Conservation (phyloP, 2,113 vertebrate genomes). For the Charina bottae region DNA sequence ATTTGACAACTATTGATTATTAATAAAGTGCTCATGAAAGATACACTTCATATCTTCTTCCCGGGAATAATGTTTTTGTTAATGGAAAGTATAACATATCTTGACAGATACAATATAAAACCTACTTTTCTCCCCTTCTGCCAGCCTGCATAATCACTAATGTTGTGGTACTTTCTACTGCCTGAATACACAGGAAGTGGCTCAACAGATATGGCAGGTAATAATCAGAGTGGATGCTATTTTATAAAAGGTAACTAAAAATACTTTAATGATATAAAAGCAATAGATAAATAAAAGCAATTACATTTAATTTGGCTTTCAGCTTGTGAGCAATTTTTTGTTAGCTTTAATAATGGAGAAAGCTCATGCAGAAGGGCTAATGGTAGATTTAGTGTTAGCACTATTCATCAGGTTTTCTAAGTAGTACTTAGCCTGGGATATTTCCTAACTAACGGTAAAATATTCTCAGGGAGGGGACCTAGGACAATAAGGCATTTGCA, state of each 20-base stretch:
- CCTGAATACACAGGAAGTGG: constrained; percentile 61
- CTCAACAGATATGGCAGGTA: constrained; percentile 73
- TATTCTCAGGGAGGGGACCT: constrained; percentile 51
- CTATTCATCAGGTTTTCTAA: constrained; percentile 66
- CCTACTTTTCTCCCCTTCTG: constrained; percentile 36
- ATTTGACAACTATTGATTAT: constrained; percentile 79
- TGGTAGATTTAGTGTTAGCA: constrained; percentile 54
- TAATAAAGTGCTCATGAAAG: constrained; percentile 73
- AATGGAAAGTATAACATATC: constrained; percentile 74
- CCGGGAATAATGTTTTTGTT: constrained; percentile 69
- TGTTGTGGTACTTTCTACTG: constrained; percentile 46
- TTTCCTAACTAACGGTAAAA: constrained; percentile 57
- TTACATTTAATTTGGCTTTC: constrained; percentile 72
- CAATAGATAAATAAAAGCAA: constrained; percentile 80
- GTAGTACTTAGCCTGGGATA: constrained; percentile 57
- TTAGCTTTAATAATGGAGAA: constrained; percentile 52
- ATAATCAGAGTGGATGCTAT: constrained; percentile 68
- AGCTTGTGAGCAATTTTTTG: constrained; percentile 43
- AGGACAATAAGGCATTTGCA: constrained; percentile 53
- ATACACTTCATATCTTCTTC: constrained; percentile 70
- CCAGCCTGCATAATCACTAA: constrained; percentile 65
- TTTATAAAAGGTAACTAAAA: constrained; percentile 74
- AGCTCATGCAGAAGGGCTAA: constrained; percentile 58
- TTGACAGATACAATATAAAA: constrained; percentile 70
- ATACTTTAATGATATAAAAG: constrained; percentile 80